Percentiles rank a stretch among this genome's conserved stretches.
Evolutionary conservation across 2,113 vertebrate species (phyloP).

Genomic region (Drymodes brunneopygia): DNA sequence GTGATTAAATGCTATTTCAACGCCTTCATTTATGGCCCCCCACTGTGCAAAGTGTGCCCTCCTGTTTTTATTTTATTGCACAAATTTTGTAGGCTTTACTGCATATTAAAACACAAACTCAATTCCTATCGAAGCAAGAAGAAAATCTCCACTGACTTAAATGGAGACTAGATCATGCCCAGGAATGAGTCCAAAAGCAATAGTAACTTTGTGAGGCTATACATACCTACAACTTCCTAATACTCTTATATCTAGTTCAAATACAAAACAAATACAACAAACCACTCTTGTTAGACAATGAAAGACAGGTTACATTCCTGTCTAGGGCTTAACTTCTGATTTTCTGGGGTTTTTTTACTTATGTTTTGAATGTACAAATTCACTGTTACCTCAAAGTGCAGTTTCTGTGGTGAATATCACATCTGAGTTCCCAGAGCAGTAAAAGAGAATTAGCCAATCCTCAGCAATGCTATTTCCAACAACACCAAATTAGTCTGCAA

Average conservation of each 20-base stretch:
- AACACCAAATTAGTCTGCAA: not conserved
- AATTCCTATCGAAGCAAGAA: not conserved
- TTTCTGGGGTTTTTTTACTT: not conserved
- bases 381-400: not conserved
- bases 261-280: not conserved
- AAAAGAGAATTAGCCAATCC: not conserved
- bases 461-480: not conserved
- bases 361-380: not conserved
- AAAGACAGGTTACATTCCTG: not conserved
- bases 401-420: not conserved
- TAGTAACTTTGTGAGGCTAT: slow-evolving; percentile 7
- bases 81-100: not conserved
- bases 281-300: not conserved
- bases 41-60: not conserved
- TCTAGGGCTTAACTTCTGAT: not conserved
- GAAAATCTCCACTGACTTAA: not conserved
- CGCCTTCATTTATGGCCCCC: not conserved
- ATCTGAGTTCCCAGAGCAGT: not conserved
- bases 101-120: not conserved
- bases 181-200: slow-evolving; percentile 34
- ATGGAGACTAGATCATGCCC: slow-evolving; percentile 13
- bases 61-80: slow-evolving; percentile 16
- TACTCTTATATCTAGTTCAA: not conserved
- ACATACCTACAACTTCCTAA: not conserved
- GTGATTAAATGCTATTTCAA: slow-evolving; percentile 4